These are phyloP conservation scores for Pelosia muscerda DNA, from an alignment of 2,888 invertebrate species.

Conservation along the genomic window DNA sequence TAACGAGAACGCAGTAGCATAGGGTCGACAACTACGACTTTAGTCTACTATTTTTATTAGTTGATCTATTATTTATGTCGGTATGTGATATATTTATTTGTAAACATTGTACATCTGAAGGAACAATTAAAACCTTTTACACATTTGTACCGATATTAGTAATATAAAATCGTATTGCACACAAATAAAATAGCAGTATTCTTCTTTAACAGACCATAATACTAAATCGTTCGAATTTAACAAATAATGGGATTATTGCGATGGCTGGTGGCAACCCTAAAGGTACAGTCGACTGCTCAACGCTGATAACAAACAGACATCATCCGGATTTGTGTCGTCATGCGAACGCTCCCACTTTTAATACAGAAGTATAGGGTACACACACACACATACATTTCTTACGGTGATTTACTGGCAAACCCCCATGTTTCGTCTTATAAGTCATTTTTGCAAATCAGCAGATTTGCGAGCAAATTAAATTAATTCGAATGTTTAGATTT, in stretches of 20 bases:
- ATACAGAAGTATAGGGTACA: slow-evolving; percentile 40
- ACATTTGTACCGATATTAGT: neutral
- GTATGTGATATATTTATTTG: no score
- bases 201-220: slow-evolving; percentile 44
- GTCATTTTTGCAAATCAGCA: slow-evolving; percentile 18
- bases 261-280: slow-evolving; percentile 70
- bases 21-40: slow-evolving; percentile 53
- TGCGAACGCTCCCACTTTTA: slow-evolving; percentile 63
- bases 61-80: no score
- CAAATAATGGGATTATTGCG: slow-evolving; percentile 78
- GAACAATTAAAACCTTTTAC: neutral
- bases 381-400: slow-evolving; percentile 40
- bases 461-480: slow-evolving; percentile 11
- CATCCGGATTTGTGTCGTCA: slow-evolving; percentile 87
- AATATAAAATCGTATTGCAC: neutral
- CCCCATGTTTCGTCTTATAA: slow-evolving; percentile 23
- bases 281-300: slow-evolving; percentile 77
- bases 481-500: neutral
- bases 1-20: slow-evolving; percentile 53
- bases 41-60: neutral
- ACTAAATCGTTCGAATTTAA: slow-evolving; percentile 70
- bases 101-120: neutral
- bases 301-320: slow-evolving; percentile 86
- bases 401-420: slow-evolving; percentile 48
- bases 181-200: slow-evolving; percentile 23